These are phyloP conservation scores for Squalus acanthias DNA, from an alignment of 2,797 vertebrate species.

Conservation along the genomic window DNA sequence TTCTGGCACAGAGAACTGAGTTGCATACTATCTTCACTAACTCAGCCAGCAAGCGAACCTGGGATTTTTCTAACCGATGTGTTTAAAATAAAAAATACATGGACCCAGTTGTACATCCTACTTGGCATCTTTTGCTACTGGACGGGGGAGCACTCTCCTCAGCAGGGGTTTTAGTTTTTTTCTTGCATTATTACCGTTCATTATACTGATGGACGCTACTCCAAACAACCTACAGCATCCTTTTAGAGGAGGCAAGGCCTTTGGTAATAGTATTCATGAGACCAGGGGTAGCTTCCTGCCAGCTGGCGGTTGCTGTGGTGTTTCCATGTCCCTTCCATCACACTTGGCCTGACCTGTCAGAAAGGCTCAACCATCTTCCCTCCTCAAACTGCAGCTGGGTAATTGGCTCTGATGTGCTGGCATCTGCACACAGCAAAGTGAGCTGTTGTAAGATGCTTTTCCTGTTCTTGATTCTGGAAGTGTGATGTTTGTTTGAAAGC, in stretches of 20 bases:
- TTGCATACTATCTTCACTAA: neutral
- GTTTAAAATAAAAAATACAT: neutral
- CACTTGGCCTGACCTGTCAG: neutral
- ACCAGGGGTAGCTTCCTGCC: neutral
- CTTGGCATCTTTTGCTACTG: neutral
- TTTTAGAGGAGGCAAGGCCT: neutral
- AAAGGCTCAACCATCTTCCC: neutral
- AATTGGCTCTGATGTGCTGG: constrained; percentile 8
- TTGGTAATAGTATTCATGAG: neutral
- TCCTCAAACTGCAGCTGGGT: neutral
- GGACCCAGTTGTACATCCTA: too few species aligned
- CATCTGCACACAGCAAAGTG: neutral
- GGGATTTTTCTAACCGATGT: neutral
- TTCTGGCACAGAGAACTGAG: neutral
- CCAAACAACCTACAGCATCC: neutral
- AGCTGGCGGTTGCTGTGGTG: neutral
- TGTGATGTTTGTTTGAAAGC: neutral
- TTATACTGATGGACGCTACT: neutral
- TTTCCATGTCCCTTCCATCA: neutral
- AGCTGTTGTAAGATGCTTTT: neutral
- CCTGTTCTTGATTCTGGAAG: neutral
- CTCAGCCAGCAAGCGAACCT: neutral
- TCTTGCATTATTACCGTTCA: neutral
- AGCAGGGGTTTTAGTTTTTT: neutral
- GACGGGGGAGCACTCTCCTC: too few species aligned